Evolutionary conservation across 2,797 vertebrate genomes (phyloP), one percentile per base, ranked within the genome.

Genomic region (Rhyacichthys aspro): DNA sequence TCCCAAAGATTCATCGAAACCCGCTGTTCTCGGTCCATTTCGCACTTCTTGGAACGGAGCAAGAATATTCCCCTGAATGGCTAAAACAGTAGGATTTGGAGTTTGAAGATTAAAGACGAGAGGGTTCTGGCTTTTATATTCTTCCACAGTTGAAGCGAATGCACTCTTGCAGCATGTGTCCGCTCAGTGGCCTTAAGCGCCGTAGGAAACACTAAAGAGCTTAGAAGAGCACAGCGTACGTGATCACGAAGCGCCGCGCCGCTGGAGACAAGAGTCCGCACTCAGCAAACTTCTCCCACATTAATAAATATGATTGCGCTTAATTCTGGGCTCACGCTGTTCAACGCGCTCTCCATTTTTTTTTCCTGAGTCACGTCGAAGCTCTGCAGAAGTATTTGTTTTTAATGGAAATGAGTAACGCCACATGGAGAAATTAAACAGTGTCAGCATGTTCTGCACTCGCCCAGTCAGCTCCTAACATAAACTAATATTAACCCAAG

Each of bases 221-320:
- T 79, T 39, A 56, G 18, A 19, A 62, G 38, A 43, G n/a, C 47
- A 41, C 37, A 7, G 47, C 1, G 9, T 53, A 7, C 63, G 66
- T 48, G 34, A 47, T 6, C 50, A 38, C 55, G 42, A 63, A 38
- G 60, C 34, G 36, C 17, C 14, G 46, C 36, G 11, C 34, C 9
- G 46, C 41, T 53, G 56, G 17, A 52, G 62, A 67, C 12, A 52
- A 49, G 45, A 75, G 45, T 39, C 67, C 41, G 32, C 0, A 32
- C 53, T 68, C 63, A 67, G 69, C 61, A 78, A 64, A 68, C 43
- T 36, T 39, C 59, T 19, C 11, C 17, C 12, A 37, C 48, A 78
- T 74, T 75, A 52, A 72, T 72, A 67, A 55, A 62, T 47, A 50
- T 47, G 37, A 67, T 74, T 64, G 37, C 23, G 47, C 76, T 70